Percentiles rank a stretch among this genome's conserved stretches.
Evolutionary conservation across 2,113 vertebrate genomes (phyloP).

Genomic region (Pygoscelis antarcticus): DNA sequence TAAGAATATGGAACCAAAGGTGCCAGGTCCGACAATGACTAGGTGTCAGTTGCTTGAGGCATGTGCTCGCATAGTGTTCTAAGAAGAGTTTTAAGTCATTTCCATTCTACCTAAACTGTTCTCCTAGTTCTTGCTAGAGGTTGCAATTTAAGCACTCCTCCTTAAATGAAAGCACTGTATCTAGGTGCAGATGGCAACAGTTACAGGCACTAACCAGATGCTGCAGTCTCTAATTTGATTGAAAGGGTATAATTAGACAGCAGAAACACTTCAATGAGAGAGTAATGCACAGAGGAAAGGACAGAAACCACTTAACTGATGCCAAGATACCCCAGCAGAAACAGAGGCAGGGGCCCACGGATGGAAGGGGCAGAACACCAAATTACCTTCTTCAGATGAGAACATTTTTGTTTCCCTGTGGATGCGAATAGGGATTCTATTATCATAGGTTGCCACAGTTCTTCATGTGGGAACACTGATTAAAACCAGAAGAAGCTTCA

Average conservation of each 20-base stretch:
- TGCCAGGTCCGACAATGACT: not conserved
- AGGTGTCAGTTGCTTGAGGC: not conserved
- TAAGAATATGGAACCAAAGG: not conserved
- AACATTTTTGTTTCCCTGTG: conserved; percentile 68
- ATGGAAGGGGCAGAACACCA: conserved; percentile 67
- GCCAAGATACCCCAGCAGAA: conserved; percentile 78
- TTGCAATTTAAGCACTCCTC: conserved; percentile 72
- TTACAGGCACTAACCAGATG: conserved; percentile 92
- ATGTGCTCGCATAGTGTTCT: not conserved
- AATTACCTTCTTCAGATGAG: conserved; percentile 72
- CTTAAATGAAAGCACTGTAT: conserved; percentile 74
- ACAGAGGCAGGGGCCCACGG: conserved; percentile 71
- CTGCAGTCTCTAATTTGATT: conserved; percentile 95
- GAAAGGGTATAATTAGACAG: conserved; percentile 97
- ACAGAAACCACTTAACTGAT: conserved; percentile 85
- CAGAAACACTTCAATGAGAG: conserved; percentile 90
- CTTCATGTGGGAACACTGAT: conserved; percentile 82
- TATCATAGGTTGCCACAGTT: conserved; percentile 80
- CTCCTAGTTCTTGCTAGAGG: conserved; percentile 39
- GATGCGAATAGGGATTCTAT: conserved; percentile 77
- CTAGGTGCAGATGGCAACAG: conserved; percentile 94
- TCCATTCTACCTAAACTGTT: conserved; percentile 40
- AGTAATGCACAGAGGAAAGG: conserved; percentile 76
- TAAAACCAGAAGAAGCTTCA: conserved; percentile 78
- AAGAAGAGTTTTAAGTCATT: conserved; percentile 62